Percentiles rank a stretch among this genome's conserved stretches.
phyloP scores from a whole-genome alignment of 92 coral and sea anemone species.

The Phymanthus crucifer region DNA sequence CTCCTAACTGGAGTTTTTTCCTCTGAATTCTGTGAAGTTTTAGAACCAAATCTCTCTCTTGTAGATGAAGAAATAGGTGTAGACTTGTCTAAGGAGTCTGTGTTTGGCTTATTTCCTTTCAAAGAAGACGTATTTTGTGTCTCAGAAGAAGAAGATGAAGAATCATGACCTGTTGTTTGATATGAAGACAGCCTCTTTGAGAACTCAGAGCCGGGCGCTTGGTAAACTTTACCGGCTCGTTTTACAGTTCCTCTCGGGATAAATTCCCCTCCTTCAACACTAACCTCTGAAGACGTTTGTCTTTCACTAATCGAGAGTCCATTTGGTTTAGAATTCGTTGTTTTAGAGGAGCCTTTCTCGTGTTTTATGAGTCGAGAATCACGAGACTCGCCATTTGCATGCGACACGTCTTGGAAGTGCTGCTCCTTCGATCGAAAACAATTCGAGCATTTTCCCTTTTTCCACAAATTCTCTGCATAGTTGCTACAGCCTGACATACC shows the following conservation, averaged over 20 bases:
- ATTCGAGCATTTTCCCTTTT: conserved; percentile 85
- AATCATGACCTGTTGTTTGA: not conserved
- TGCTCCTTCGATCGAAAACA: conserved; percentile 71
- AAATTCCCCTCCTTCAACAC: conserved; percentile 32
- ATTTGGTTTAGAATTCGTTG: conserved; percentile 17
- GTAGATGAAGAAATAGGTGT: conserved; percentile 63
- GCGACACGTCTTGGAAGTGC: conserved; percentile 29
- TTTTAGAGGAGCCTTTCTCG: not conserved
- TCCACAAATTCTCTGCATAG: conserved; percentile 87
- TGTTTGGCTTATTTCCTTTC: conserved; percentile 10
- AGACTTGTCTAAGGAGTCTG: conserved; percentile 39
- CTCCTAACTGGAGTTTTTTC: conserved; percentile 17
- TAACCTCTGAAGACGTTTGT: conserved; percentile 5
- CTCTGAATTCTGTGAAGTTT: conserved; percentile 6
- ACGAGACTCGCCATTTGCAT: conserved; percentile 17
- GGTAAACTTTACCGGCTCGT: conserved; percentile 19
- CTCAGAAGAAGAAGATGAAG: not conserved
- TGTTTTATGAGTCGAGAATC: conserved; percentile 8
- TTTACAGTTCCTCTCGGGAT: conserved; percentile 12
- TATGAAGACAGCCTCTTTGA: conserved; percentile 20
- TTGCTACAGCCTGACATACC: conserved; percentile 76
- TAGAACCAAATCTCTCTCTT: conserved; percentile 45
- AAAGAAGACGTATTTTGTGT: not conserved
- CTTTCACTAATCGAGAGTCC: conserved; percentile 16
- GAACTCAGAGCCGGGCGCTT: conserved; percentile 5